These are phyloP conservation scores for Athene cunicularia DNA, from an alignment of 2,113 vertebrate species.

Conservation along the genomic window DNA sequence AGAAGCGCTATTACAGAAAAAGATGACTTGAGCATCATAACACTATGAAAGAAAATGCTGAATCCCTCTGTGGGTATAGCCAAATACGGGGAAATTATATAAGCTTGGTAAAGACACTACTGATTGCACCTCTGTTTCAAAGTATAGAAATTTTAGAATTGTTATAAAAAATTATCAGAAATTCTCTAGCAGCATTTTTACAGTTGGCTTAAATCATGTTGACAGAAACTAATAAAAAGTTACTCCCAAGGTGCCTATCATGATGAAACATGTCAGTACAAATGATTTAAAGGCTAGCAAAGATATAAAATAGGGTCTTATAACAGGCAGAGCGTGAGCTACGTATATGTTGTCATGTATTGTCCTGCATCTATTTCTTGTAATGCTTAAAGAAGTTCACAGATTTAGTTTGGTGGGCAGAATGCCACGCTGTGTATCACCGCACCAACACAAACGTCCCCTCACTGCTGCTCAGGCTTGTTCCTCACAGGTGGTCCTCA, in stretches of 20 bases:
- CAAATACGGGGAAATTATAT: not conserved
- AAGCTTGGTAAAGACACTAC: not conserved
- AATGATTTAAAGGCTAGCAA: not conserved
- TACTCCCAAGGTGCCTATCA: fast-evolving
- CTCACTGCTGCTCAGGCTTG: not conserved
- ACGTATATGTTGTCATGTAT: not conserved
- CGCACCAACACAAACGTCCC: not conserved
- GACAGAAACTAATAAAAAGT: not conserved
- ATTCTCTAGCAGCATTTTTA: not conserved
- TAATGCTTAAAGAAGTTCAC: not conserved
- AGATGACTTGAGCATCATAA: not conserved
- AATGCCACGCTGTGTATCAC: not conserved
- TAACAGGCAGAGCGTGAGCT: not conserved
- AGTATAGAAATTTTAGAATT: not conserved
- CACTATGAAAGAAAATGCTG: not conserved
- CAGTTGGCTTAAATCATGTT: not conserved
- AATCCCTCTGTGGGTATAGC: not conserved
- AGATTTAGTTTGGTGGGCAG: not conserved
- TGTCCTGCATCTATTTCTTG: not conserved
- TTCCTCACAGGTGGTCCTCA: not conserved
- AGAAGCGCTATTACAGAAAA: fast-evolving
- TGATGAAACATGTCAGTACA: not conserved
- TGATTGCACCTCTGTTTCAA: not conserved
- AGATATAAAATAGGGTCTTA: not conserved
- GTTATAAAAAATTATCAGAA: not conserved